Conservation (phyloP, 2,888 invertebrate genomes). For the Arctia plantaginis region DNA sequence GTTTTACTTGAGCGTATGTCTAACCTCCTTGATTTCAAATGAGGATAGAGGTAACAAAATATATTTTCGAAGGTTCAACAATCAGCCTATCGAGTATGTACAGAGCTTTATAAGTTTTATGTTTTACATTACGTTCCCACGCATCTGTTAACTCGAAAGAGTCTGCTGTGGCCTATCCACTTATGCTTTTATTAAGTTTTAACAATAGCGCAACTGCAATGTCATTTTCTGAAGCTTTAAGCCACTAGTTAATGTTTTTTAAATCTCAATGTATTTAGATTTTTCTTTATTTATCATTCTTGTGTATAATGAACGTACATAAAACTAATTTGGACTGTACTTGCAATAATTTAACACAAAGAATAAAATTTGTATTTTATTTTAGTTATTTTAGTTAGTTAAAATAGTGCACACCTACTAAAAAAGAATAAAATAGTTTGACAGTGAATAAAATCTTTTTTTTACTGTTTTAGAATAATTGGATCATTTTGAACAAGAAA, state of each 20-base stretch:
- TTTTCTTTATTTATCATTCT: neutral
- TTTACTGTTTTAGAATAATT: neutral
- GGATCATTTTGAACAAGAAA: neutral
- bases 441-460: no score
- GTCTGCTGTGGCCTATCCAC: conserved; percentile 15
- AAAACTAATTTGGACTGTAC: neutral
- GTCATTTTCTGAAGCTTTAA: conserved; percentile 14
- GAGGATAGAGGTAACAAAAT: neutral
- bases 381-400: neutral
- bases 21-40: neutral
- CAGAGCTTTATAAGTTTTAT: conserved; percentile 20
- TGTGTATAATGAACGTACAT: neutral
- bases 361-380: neutral
- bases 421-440: no score
- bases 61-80: neutral
- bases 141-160: conserved; percentile 41
- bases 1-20: no score
- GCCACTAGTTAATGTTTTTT: conserved; percentile 3
- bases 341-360: neutral
- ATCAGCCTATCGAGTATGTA: neutral
- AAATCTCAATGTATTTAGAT: neutral
- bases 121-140: conserved; percentile 38
- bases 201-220: conserved; percentile 11
- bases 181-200: conserved; percentile 19
- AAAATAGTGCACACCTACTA: no score